Conservation (phyloP, 2,113 vertebrate species). For the Pristiophorus japonicus region DNA sequence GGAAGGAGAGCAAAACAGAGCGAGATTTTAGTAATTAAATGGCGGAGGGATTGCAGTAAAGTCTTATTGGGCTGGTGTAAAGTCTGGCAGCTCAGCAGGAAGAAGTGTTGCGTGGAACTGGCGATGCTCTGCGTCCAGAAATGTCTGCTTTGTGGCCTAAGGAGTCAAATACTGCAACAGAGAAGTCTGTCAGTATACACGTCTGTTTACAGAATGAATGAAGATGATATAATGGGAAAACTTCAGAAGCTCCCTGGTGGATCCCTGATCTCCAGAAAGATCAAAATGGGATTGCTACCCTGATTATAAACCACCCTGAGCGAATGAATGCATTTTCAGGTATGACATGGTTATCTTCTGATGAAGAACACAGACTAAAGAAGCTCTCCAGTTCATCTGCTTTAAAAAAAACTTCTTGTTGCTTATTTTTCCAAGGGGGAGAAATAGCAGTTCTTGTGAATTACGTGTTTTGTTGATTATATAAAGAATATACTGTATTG, state of each 20-base stretch:
- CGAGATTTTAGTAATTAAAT: not conserved
- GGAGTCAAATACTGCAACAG: slow-evolving; percentile 49
- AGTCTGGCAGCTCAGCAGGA: not conserved
- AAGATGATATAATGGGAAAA: slow-evolving; percentile 64
- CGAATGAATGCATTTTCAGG: slow-evolving; percentile 91
- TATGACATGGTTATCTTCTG: slow-evolving; percentile 45
- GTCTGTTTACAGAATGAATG: slow-evolving; percentile 56
- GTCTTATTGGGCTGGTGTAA: not conserved
- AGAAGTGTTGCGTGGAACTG: slow-evolving; percentile 60
- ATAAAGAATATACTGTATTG: no score
- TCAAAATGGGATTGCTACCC: slow-evolving; percentile 70
- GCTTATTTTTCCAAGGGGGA: not conserved
- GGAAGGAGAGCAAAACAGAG: no score
- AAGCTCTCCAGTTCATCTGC: not conserved
- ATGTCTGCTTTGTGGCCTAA: slow-evolving; percentile 48
- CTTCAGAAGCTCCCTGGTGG: slow-evolving; percentile 74
- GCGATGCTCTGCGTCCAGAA: slow-evolving; percentile 51
- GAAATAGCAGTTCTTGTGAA: no score
- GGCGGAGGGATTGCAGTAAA: not conserved
- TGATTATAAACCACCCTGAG: slow-evolving; percentile 79
- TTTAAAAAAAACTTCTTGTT: not conserved
- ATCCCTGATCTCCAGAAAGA: slow-evolving; percentile 73
- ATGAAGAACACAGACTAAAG: not conserved
- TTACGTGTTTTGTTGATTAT: no score
- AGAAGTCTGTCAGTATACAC: slow-evolving; percentile 58